Base-by-base conservation (phyloP, 2,797 vertebrate species). In the Anguilla obscura region DNA sequence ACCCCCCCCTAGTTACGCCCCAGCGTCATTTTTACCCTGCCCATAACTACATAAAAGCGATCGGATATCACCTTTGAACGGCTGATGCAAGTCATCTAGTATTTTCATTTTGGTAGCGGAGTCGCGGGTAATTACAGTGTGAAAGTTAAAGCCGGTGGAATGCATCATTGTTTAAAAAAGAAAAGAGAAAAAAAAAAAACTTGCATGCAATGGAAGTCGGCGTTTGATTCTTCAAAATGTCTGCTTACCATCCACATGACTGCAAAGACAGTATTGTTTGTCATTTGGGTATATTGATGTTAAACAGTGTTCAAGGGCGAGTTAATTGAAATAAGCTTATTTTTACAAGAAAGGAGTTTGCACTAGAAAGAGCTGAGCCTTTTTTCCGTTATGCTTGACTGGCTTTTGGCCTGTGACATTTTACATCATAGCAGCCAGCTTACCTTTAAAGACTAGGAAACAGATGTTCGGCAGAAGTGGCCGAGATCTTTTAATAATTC, bases 301-400 rank as follows among this genome's bases (percentile, higher is more conserved):
- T 74, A 87, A 85, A 69, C 89, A 88, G 80, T 45, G 50, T 50
- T 50, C 56, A 33, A 21, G 83, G 58, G 60, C 12, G 21, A 30
- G 66, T 85, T 87, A 40, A 66, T 83, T 84, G 71, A 50, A 90
- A 84, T 86, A 82, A 85, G 86, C 86, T 88, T 86, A 74, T 87
- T 90, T 85, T 82, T 52, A 88, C 69, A 87, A 50, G 87, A 87
- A 88, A 88, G 24, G 36, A 86, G 83, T 83, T 86, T 86, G 76
- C 66, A 86, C 58, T 85, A 56, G 88, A 50, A 84, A 74, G 60
- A 30, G 50, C 45, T 18, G 63, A 74, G 80, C 88, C 71, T 40
- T 71, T 86, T 52, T 69, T 82, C 74, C 63, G 80, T 40, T 30
- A 74, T 16, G 8, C 30, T n/a, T 18, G 79, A 60, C 24, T 66